These are phyloP conservation scores for Halictus ligatus DNA, from an alignment of 2,888 invertebrate species.

Conservation along the genomic window DNA sequence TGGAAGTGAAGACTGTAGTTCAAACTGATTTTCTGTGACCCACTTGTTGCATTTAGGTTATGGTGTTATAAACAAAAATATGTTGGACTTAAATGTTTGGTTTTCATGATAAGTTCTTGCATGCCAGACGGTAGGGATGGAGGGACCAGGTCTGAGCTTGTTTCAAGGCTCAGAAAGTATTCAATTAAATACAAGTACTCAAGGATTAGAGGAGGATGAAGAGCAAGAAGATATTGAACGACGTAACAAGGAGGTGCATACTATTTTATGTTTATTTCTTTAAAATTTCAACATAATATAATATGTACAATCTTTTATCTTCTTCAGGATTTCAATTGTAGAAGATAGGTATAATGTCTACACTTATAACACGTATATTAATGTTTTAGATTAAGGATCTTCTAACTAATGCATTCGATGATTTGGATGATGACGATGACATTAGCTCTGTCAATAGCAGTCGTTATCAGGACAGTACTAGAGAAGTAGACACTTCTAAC, in stretches of 20 bases:
- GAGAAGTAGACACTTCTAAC: constrained; percentile 66
- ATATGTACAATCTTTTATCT: neutral
- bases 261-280: constrained; percentile 5
- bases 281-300: neutral
- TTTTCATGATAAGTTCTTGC: constrained; percentile 68
- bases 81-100: constrained; percentile 74
- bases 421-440: constrained; percentile 88
- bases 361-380: constrained; percentile 8
- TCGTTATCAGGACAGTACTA: constrained; percentile 74
- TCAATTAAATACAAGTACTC: constrained; percentile 88
- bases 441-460: constrained; percentile 87
- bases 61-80: constrained; percentile 83
- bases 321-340: neutral
- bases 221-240: constrained; percentile 90
- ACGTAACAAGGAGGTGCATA: constrained; percentile 87
- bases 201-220: constrained; percentile 88
- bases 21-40: constrained; percentile 74
- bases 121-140: constrained; percentile 77
- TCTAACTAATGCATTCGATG: constrained; percentile 89
- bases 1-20: constrained; percentile 54
- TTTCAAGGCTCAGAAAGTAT: constrained; percentile 89
- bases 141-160: constrained; percentile 88
- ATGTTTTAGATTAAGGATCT: constrained; percentile 87
- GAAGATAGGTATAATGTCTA: neutral
- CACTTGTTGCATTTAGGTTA: constrained; percentile 83